Evolutionary conservation across 2,888 invertebrate species (phyloP), one percentile per base, ranked within the genome.

Genomic region (Drymonia ruficornis): DNA sequence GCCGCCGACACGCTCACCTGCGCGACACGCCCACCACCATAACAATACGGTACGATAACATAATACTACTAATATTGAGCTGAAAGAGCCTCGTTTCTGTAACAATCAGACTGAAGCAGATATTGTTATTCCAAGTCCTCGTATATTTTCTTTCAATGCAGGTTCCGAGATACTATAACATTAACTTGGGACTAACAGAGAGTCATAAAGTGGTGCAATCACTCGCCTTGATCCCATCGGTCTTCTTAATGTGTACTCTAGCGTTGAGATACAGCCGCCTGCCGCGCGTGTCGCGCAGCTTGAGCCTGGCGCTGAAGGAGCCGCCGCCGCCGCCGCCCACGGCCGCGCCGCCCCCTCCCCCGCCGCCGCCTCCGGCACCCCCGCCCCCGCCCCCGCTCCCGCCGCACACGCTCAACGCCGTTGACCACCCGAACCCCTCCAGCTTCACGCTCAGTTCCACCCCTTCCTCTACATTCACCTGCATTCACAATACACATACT

Each of bases 351-450:
- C 62, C 48, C 56, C 59, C 97, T 95, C 94, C 28, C 92, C 87
- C 29, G 48, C 60, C 85, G 36, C 71, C 51, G 8, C 71, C 64
- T 81, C 84, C 70, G 0, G 59, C 97, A 95, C 94, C 28, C 92
- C 87, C 29, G 47, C 60, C 85, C 29, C n/a, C n/a, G n/a, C n/a
- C n/a, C n/a, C 68, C 51, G 8, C 71, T 68, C 13, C 61, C 70
- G 0, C 60, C 64, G 81, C 84, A 71, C 62, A 94, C 92, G 54
- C 88, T 86, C 55, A 97, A 87, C 47, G 95, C 94, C 5, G 95
- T 95, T 34, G 95, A 95, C 50, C 95, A 94, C 1, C 95, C 95
- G 87, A 98, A 98, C 59, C 97, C 97, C 74, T 99, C 99, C 58
- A 98, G 87, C 51, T 95, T 95, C 52, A 98, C 94, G 54, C 94